These are phyloP conservation scores for Heptascelio sp. DNA, from an alignment of 2,888 invertebrate genomes.

Conservation along the genomic window DNA sequence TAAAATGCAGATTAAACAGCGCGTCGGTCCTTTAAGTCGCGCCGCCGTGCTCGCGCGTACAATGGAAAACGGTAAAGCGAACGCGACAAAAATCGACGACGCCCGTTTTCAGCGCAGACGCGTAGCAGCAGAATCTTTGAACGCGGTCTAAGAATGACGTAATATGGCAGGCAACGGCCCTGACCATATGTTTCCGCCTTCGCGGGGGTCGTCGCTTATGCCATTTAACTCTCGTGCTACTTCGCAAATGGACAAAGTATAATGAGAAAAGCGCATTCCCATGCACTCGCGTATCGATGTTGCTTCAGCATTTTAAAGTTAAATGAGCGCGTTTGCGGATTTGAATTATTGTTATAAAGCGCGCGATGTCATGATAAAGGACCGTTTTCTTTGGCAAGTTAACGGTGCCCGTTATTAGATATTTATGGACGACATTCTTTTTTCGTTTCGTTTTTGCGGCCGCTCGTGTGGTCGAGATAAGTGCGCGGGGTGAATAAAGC, in stretches of 20 bases:
- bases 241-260: conserved; percentile 54
- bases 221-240: conserved; percentile 41
- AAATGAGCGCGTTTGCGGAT: conserved; percentile 34
- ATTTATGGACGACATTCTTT: conserved; percentile 46
- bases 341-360: conserved; percentile 47
- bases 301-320: conserved; percentile 47
- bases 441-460: too few relatives aligned
- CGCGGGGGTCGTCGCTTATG: conserved; percentile 44
- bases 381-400: conserved; percentile 6
- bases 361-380: conserved; percentile 34
- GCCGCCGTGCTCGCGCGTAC: too few relatives aligned
- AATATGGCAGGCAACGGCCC: too few relatives aligned
- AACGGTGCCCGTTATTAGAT: conserved; percentile 60
- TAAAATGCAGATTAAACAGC: too few relatives aligned
- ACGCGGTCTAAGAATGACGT: too few relatives aligned
- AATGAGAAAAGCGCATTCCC: conserved; percentile 36
- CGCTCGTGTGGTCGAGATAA: conserved; percentile 35
- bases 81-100: too few relatives aligned
- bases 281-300: conserved; percentile 36
- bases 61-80: too few relatives aligned
- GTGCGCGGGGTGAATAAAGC: conserved; percentile 40
- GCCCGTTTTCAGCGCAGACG: too few relatives aligned
- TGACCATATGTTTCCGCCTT: conserved; percentile 68
- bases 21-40: too few relatives aligned
- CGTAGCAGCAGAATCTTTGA: too few relatives aligned